A percentile compares a stretch with the other conserved stretches of the same genome.
These are phyloP conservation scores for Apistogramma diplotaenia DNA, from an alignment of 2,113 vertebrate genomes.

Conservation along the genomic window DNA sequence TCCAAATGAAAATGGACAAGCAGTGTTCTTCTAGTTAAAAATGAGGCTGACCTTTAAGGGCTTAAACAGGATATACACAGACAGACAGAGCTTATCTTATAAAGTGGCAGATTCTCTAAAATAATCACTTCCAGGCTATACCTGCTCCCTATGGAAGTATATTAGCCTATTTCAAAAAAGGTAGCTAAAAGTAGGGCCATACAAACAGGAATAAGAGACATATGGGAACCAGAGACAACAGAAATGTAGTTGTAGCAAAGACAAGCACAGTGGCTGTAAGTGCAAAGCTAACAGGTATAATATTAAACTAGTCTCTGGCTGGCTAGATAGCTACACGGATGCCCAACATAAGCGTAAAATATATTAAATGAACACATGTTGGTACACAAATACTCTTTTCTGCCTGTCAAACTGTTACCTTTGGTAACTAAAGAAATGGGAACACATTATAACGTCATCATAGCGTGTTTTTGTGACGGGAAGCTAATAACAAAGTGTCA, in stretches of 20 bases:
- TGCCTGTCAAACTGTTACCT: too few relatives aligned
- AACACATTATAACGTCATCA: too few relatives aligned
- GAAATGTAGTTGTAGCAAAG: background rate
- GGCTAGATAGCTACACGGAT: background rate
- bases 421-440: too few relatives aligned
- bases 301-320: background rate
- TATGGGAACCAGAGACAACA: background rate
- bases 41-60: background rate
- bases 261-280: background rate
- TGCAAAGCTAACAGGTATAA: background rate
- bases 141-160: background rate
- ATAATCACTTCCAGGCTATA: background rate
- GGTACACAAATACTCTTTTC: too few relatives aligned
- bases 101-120: background rate
- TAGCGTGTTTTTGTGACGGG: background rate
- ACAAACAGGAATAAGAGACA: background rate
- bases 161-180: background rate
- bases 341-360: background rate
- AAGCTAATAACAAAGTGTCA: too few relatives aligned
- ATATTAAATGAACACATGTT: background rate
- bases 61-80: constrained; percentile 7
- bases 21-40: background rate
- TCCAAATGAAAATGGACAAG: background rate
- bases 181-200: background rate
- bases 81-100: constrained; percentile 4